phyloP scores from a whole-genome alignment of 2,113 vertebrate species.

The Syngnathus typhle region DNA sequence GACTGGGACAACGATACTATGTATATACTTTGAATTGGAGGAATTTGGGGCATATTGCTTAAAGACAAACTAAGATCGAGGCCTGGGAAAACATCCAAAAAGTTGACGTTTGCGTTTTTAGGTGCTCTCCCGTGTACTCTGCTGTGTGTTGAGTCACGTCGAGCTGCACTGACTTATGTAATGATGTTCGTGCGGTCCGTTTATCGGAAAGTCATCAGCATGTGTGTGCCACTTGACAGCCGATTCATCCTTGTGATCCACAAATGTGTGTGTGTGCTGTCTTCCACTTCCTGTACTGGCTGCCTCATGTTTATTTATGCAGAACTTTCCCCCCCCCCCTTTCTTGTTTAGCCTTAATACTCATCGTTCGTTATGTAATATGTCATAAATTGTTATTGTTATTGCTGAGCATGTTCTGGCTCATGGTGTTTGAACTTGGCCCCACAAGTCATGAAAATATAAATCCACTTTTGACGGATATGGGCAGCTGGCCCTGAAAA shows the following conservation, averaged over 20 bases:
- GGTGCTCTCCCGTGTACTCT: neutral
- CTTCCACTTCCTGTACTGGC: constrained; percentile 54
- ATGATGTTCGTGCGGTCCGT: neutral
- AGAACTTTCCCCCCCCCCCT: neutral
- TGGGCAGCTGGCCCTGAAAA: constrained; percentile 32
- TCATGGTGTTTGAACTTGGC: neutral
- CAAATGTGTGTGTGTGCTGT: constrained; percentile 38
- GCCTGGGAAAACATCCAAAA: neutral
- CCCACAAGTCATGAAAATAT: constrained; percentile 24
- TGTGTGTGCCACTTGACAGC: neutral
- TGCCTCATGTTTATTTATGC: constrained; percentile 31
- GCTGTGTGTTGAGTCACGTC: neutral
- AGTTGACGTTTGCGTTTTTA: neutral
- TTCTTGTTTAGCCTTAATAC: neutral
- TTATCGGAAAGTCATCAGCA: constrained; percentile 2
- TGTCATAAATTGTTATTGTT: constrained; percentile 1
- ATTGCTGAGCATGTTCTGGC: neutral
- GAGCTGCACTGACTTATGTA: constrained; percentile 2
- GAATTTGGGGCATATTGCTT: no score
- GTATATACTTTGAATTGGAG: no score
- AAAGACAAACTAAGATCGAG: neutral
- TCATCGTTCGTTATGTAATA: neutral
- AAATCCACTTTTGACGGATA: constrained; percentile 24
- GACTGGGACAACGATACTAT: no score
- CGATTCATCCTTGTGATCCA: neutral